A percentile compares a stretch with the other conserved stretches of the same genome.
These are phyloP conservation scores for Tenthredo notha DNA, from an alignment of 2,888 invertebrate genomes.

Conservation along the genomic window DNA sequence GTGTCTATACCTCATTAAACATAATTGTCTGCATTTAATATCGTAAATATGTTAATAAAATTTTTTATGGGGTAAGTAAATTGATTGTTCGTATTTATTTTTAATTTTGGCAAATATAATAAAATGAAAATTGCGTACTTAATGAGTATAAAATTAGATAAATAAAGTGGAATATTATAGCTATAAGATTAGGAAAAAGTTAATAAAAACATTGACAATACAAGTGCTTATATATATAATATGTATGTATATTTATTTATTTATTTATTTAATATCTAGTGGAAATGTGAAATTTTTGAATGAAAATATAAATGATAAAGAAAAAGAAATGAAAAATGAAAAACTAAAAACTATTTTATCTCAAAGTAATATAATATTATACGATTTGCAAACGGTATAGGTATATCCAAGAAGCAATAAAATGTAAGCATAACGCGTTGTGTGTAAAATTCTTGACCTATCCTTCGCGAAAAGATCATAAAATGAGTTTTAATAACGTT, in stretches of 20 bases:
- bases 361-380: background rate
- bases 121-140: no score
- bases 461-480: slow-evolving; percentile 42
- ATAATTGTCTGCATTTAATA: background rate
- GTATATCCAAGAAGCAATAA: slow-evolving; percentile 8
- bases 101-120: no score
- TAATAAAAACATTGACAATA: no score
- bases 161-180: no score
- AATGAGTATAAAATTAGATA: no score
- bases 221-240: no score
- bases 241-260: no score
- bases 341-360: background rate
- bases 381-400: background rate
- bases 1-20: background rate
- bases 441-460: slow-evolving; percentile 46
- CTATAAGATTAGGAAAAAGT: no score
- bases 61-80: background rate
- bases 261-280: background rate
- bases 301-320: background rate
- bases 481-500: slow-evolving; percentile 58
- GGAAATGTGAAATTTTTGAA: background rate
- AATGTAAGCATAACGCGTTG: background rate
- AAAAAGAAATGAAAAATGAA: background rate
- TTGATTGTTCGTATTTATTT: no score
- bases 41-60: background rate